Conservation (phyloP, 1,140 invertebrate genomes). For the Drosophila equinoxialis region DNA sequence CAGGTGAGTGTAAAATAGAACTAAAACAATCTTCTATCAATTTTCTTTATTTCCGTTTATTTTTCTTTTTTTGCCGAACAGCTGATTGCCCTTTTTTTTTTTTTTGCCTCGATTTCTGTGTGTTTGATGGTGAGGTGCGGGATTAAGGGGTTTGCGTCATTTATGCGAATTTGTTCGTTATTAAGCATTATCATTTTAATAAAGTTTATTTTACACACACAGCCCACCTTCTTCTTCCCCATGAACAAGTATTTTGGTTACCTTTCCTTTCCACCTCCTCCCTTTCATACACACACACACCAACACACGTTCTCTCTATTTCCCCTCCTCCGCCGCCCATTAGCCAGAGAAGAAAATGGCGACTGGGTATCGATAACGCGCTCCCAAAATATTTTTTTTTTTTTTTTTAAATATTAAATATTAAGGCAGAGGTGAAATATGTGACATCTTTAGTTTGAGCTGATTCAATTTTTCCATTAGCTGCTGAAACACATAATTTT, state of each 20-base stretch:
- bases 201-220: slow-evolving; percentile 24
- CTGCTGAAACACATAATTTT: not conserved
- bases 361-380: slow-evolving; percentile 74
- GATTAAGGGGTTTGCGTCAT: slow-evolving; percentile 71
- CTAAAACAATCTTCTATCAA: not conserved
- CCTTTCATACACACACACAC: slow-evolving; percentile 45
- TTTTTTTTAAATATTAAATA: not conserved
- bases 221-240: slow-evolving; percentile 45
- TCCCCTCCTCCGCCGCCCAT: slow-evolving; percentile 46
- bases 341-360: slow-evolving; percentile 70
- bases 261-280: slow-evolving; percentile 58
- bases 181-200: slow-evolving; percentile 51
- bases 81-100: slow-evolving; percentile 58
- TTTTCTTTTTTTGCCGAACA: slow-evolving; percentile 52
- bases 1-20: slow-evolving; percentile 64
- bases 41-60: slow-evolving; percentile 23
- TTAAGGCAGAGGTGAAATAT: not conserved
- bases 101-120: slow-evolving; percentile 43
- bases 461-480: not conserved
- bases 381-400: not conserved
- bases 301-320: slow-evolving; percentile 13
- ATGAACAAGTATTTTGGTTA: slow-evolving; percentile 72
- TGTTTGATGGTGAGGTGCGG: not conserved
- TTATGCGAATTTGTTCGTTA: slow-evolving; percentile 43
- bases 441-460: not conserved